phyloP scores from a whole-genome alignment of 2,797 vertebrate species.

The Lindbergichthys nudifrons region DNA sequence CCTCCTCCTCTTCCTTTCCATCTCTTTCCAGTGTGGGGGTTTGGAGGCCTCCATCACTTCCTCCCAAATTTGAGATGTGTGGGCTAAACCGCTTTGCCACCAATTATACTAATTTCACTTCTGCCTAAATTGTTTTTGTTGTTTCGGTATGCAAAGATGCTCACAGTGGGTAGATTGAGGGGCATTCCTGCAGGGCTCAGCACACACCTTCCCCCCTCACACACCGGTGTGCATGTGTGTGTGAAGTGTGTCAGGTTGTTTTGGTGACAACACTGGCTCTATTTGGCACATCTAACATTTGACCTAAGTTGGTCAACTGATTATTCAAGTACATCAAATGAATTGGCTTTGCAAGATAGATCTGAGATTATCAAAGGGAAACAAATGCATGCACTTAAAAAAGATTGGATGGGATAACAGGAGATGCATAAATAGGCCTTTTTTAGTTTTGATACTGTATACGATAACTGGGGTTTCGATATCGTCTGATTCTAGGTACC shows the following conservation, averaged over 20 bases:
- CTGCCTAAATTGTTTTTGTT: conserved; percentile 78
- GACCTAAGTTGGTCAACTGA: conserved; percentile 48
- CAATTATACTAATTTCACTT: conserved; percentile 83
- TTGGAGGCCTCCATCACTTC: conserved; percentile 73
- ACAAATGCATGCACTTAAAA: conserved; percentile 18
- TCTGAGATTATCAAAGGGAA: conserved; percentile 40
- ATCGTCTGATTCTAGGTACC: no score
- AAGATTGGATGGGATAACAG: background rate
- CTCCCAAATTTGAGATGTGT: conserved; percentile 75
- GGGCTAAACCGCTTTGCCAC: conserved; percentile 84
- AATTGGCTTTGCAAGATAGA: conserved; percentile 49
- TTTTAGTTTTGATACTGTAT: no score
- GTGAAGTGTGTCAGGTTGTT: conserved; percentile 22
- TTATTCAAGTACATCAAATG: conserved; percentile 58
- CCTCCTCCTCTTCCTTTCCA: conserved; percentile 38
- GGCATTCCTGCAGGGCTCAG: conserved; percentile 68
- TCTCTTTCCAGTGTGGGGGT: conserved; percentile 62
- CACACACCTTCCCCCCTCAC: conserved; percentile 43
- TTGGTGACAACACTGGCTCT: conserved; percentile 31
- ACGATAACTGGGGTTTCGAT: no score
- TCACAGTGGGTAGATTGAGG: conserved; percentile 70
- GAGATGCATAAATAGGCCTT: no score
- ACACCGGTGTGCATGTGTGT: conserved; percentile 37
- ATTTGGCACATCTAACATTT: conserved; percentile 59
- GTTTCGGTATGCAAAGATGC: conserved; percentile 74